phyloP scores from a whole-genome alignment of 2,888 invertebrate genomes.

The Lordiphosa andalusiaca region DNA sequence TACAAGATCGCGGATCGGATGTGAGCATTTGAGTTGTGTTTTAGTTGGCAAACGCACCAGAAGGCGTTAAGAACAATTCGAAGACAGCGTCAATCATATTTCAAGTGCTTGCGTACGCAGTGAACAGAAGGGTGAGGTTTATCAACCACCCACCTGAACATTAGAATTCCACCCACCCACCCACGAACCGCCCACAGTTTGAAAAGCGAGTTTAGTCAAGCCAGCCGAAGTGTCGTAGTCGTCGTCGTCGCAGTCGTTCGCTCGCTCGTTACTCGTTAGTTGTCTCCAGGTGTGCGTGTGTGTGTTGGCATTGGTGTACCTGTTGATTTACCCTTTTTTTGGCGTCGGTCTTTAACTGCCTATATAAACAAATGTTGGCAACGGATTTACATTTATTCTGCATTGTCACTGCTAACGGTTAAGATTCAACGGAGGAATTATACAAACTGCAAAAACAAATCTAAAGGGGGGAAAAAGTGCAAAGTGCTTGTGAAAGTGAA shows the following conservation, averaged over 20 bases:
- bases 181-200: slow-evolving; percentile 18
- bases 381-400: slow-evolving; percentile 70
- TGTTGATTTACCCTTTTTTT: slow-evolving; percentile 68
- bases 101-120: slow-evolving; percentile 33
- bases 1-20: slow-evolving; percentile 28
- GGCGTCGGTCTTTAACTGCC: slow-evolving; percentile 42
- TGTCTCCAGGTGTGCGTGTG: slow-evolving; percentile 6
- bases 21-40: slow-evolving; percentile 5
- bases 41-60: slow-evolving; percentile 47
- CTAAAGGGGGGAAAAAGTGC: slow-evolving; percentile 2
- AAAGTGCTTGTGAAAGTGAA: slow-evolving; percentile 7
- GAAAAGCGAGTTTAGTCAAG: slow-evolving; percentile 20
- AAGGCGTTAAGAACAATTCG: not conserved
- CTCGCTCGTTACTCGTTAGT: slow-evolving; percentile 21
- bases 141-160: slow-evolving; percentile 38
- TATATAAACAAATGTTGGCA: slow-evolving; percentile 66
- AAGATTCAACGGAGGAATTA: slow-evolving; percentile 29
- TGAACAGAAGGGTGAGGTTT: slow-evolving; percentile 5
- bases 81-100: slow-evolving; percentile 15
- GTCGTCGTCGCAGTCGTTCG: slow-evolving; percentile 17
- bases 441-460: not conserved
- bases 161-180: slow-evolving; percentile 12
- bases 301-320: slow-evolving; percentile 39
- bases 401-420: slow-evolving; percentile 60
- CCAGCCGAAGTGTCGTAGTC: slow-evolving; percentile 40